phyloP scores from a whole-genome alignment of 2,888 invertebrate genomes.

The Polymixis lichenea region DNA sequence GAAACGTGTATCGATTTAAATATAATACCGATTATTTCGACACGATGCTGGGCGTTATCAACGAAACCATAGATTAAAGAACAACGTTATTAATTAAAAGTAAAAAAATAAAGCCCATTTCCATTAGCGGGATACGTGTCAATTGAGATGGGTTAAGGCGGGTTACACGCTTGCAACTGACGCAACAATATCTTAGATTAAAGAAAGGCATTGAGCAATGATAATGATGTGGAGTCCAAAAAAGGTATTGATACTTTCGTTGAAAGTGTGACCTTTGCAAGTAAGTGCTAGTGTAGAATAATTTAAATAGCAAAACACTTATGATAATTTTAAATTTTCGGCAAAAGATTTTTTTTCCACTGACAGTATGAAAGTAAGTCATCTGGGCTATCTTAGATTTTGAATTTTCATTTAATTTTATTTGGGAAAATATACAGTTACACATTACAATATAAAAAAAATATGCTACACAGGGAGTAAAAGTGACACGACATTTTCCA shows the following conservation, averaged over 20 bases:
- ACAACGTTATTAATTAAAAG: slow-evolving; percentile 69
- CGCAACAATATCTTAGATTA: slow-evolving; percentile 1
- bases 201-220: neutral
- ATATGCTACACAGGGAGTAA: no score
- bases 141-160: slow-evolving; percentile 62
- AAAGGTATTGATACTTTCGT: neutral
- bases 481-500: no score
- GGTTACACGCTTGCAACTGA: slow-evolving; percentile 41
- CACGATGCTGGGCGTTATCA: slow-evolving; percentile 63
- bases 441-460: no score
- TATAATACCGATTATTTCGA: slow-evolving; percentile 66
- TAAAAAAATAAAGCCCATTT: slow-evolving; percentile 61
- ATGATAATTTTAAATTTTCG: neutral
- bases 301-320: neutral
- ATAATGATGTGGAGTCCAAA: neutral
- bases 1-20: slow-evolving; percentile 65
- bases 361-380: no score
- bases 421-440: no score
- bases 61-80: slow-evolving; percentile 62
- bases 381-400: no score
- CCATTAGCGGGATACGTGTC: slow-evolving; percentile 69
- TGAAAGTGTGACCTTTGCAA: neutral
- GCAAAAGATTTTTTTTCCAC: no score
- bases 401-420: no score
- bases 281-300: neutral